These are phyloP conservation scores for Daphoenositta chrysoptera DNA, from an alignment of 2,113 vertebrate genomes.

Conservation along the genomic window DNA sequence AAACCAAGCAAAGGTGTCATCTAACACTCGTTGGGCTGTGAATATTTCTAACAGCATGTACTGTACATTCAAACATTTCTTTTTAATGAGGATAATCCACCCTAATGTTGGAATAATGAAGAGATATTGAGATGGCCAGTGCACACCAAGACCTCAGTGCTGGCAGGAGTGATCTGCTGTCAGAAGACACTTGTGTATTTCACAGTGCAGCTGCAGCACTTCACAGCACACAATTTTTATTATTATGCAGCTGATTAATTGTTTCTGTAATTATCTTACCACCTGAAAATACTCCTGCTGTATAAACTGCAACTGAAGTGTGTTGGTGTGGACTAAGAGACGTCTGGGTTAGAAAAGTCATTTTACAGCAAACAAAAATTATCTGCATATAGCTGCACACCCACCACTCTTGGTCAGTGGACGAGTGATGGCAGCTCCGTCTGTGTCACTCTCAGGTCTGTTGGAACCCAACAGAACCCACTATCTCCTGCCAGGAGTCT, in stretches of 20 bases:
- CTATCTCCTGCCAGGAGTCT: not conserved
- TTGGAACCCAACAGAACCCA: not conserved
- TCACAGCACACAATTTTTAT: slow-evolving; percentile 15
- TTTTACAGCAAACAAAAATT: slow-evolving; percentile 46
- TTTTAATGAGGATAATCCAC: not conserved
- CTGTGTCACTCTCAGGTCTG: not conserved
- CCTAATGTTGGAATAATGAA: not conserved
- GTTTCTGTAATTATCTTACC: slow-evolving; percentile 12
- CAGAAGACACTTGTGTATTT: not conserved
- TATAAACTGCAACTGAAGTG: not conserved
- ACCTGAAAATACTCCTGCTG: slow-evolving; percentile 19
- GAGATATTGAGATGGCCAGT: not conserved
- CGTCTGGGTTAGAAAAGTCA: slow-evolving; percentile 18
- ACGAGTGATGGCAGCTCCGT: not conserved
- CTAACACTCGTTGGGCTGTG: not conserved
- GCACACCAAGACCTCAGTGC: not conserved
- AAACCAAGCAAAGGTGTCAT: not conserved
- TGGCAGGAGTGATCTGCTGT: not conserved
- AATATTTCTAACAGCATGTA: not conserved
- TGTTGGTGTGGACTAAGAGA: not conserved
- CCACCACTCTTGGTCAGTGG: not conserved
- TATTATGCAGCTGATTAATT: slow-evolving; percentile 54
- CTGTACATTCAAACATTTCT: not conserved
- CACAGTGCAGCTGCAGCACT: not conserved
- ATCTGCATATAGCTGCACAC: not conserved